Base-by-base conservation (phyloP, 2,113 vertebrate genomes). In the Chionis minor region DNA sequence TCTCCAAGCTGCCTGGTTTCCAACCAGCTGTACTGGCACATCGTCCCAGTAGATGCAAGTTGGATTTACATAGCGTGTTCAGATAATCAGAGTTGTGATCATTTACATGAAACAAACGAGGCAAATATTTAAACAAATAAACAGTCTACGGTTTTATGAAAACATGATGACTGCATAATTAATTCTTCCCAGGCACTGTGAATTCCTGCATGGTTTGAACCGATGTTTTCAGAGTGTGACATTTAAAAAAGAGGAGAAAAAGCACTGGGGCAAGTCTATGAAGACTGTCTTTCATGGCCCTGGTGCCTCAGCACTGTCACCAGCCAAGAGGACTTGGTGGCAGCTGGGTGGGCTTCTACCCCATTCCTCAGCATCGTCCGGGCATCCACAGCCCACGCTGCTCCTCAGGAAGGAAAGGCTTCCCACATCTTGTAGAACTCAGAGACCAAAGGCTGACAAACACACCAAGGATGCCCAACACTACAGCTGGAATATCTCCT, bases 61-160 rank as follows among this genome's bases (percentile, higher is more conserved):
- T 81, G 65, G 81, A 86, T 90, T 86, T 83, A 70, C 75, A 55
- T 20, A 59, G 51, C 0, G 0, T 56, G 55, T 73, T 83, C 22
- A 55, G 71, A 74, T 92, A 78, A 73, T 51, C 85, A 72, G 83
- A 56, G 69, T 12, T 73, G 63, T 49, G 75, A 90, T 84, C 44
- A 35, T 74, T 80, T 83, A 27, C 63, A 40, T 15, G 52, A 84
- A 93, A 90, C 67, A 70, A 94, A 86, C 1, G 13, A 93, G 75
- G 86, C 85, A 90, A 92, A 91, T 86, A 78, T 81, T 93, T 83
- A 88, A 92, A 91, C 81, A 92, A 96, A 94, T 62, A 88, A 86
- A 69, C 70, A 94, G 35, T 16, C 65, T 35, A 7, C 59, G 81
- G 58, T 35, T 92, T 49, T 69, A 35, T 47, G 71, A 52, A 88